Conservation (phyloP, 2,113 vertebrate genomes). For the Hoplias malabaricus region DNA sequence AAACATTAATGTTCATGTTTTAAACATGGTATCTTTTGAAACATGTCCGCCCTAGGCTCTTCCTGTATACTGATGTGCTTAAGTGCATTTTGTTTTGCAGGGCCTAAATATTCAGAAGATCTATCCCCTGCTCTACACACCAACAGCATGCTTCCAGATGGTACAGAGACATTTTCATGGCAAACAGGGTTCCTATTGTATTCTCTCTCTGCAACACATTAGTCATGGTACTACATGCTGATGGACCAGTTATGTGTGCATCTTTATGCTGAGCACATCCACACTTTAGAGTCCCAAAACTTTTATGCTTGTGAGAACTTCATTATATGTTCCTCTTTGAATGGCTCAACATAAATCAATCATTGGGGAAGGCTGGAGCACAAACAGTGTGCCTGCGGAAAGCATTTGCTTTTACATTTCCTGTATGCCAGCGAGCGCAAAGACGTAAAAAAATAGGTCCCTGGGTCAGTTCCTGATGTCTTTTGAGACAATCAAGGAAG, state of each 20-base stretch:
- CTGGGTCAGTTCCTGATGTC: conserved; percentile 68
- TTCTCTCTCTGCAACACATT: conserved; percentile 39
- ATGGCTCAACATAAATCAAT: conserved; percentile 72
- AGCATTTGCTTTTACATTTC: conserved; percentile 61
- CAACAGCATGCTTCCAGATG: conserved; percentile 41
- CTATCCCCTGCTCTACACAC: background rate
- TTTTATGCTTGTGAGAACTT: conserved; percentile 58
- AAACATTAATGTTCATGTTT: background rate
- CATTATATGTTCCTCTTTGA: conserved; percentile 60
- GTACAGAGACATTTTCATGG: conserved; percentile 29
- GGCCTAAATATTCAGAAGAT: conserved; percentile 19
- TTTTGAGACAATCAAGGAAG: conserved; percentile 67
- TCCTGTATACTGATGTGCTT: background rate
- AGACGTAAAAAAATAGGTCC: conserved; percentile 41
- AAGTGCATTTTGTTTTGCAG: conserved; percentile 41
- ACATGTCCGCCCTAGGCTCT: background rate
- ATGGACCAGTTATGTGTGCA: conserved; percentile 51
- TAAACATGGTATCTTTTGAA: conserved; percentile 2
- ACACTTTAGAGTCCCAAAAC: conserved; percentile 54
- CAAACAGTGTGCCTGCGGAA: conserved; percentile 46
- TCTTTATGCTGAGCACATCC: conserved; percentile 37
- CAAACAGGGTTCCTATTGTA: conserved; percentile 43
- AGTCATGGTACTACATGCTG: conserved; percentile 51
- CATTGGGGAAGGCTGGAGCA: conserved; percentile 22
- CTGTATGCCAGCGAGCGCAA: conserved; percentile 36